Percentiles rank a stretch among this genome's conserved stretches.
Evolutionary conservation across 2,888 invertebrate genomes (phyloP).

Genomic region (Morinoia aosen): DNA sequence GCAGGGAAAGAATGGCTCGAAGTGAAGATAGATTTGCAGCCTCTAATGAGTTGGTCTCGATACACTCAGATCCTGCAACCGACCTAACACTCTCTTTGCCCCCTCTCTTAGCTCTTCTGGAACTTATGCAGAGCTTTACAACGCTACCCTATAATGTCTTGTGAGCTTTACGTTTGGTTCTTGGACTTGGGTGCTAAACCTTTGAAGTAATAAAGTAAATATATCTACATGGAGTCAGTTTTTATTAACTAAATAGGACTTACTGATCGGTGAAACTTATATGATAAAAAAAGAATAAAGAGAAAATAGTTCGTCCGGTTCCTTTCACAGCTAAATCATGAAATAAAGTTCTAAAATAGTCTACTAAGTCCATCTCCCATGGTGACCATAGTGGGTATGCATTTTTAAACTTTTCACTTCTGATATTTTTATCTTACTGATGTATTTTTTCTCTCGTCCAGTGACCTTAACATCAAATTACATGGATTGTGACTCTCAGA

Average conservation of each 20-base stretch:
- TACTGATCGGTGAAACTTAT: neutral
- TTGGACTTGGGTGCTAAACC: neutral
- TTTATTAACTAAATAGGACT: neutral
- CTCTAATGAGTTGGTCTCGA: slow-evolving; percentile 51
- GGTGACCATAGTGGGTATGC: no score
- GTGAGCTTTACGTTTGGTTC: neutral
- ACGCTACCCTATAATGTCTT: neutral
- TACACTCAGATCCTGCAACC: slow-evolving; percentile 25
- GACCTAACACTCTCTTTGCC: neutral
- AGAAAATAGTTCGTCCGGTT: neutral
- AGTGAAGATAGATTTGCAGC: slow-evolving; percentile 51
- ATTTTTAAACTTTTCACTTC: no score
- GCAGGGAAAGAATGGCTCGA: slow-evolving; percentile 43
- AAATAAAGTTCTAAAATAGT: no score
- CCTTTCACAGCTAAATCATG: neutral
- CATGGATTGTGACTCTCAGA: no score
- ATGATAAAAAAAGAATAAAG: neutral
- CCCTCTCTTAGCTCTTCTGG: neutral
- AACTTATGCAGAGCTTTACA: neutral
- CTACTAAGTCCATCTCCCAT: no score
- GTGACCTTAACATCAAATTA: no score
- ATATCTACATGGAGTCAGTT: neutral
- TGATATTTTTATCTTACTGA: no score
- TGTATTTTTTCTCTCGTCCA: no score
- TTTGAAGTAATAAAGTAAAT: neutral